Evolutionary conservation across 2,113 vertebrate species (phyloP).

Genomic region (Todiramphus saurophagus): DNA sequence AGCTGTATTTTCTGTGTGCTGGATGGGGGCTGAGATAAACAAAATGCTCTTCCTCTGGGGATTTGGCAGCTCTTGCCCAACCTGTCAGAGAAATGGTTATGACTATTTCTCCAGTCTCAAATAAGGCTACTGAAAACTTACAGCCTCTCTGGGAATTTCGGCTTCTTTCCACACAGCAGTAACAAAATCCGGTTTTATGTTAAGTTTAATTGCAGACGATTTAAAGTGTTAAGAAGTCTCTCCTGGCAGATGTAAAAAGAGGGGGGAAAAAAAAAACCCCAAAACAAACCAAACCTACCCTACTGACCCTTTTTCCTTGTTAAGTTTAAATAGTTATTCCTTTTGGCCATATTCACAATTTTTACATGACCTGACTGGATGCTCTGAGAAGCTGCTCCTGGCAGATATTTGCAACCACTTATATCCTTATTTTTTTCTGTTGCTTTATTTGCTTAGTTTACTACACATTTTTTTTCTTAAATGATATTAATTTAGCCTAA

Average conservation of each 20-base stretch:
- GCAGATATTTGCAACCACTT: neutral
- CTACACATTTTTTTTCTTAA: neutral
- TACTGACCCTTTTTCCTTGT: neutral
- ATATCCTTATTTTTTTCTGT: neutral
- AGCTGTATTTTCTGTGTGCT: constrained; percentile 29
- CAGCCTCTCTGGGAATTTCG: constrained; percentile 76
- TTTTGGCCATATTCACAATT: neutral
- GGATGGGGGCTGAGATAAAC: constrained; percentile 36
- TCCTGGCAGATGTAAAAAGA: neutral
- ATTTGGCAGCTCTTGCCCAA: constrained; percentile 37
- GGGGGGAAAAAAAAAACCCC: no score
- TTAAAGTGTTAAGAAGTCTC: constrained; percentile 43
- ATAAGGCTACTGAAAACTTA: constrained; percentile 76
- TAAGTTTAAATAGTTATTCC: neutral
- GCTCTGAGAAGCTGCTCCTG: neutral
- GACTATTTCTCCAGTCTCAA: constrained; percentile 58
- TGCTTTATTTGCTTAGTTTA: neutral
- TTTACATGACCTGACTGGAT: neutral
- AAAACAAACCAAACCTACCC: neutral
- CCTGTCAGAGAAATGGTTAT: constrained; percentile 72
- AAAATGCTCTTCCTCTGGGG: constrained; percentile 14
- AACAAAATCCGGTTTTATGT: constrained; percentile 58
- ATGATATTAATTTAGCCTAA: neutral
- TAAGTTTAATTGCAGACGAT: constrained; percentile 62
- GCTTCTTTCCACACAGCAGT: constrained; percentile 57